Evolutionary conservation across 2,888 invertebrate species (phyloP), one percentile per base, ranked within the genome.

Genomic region (Himalopsyche japonica): DNA sequence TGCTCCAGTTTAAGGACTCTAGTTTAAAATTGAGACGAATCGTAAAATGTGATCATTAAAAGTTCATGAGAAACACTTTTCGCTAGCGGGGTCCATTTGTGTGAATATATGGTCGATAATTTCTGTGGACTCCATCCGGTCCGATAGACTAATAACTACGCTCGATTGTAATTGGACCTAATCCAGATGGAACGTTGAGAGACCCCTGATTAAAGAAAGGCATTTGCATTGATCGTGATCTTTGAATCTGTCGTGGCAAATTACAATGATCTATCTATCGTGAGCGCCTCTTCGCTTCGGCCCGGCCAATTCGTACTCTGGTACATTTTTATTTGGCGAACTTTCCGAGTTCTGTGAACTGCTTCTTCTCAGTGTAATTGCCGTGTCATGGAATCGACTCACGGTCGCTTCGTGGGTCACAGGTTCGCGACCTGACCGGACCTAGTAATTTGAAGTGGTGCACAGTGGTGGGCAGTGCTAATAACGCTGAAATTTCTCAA

Each of bases 321-420:
- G 3, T 79, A 76, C 83, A 84, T 84, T 84, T 84, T 81, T 80
- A 70, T 77, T 76, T 83, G 34, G 43, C 77, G 32, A 64, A 76
- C 76, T 57, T 57, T 57, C 57, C 24, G 57, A 20, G 57, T 8
- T 57, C 57, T 43, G 82, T 37, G 27, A 15, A 76, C 20, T 37
- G 64, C 76, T 70, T 64, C 80, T 78, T 78, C 49, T 64, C 76
- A 48, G 30, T 24, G 85, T 85, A 83, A 85, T 85, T 83, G 85
- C 49, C 30, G 30, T 48, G 80, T 57, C 79, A 79, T 48, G 79
- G 79, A 37, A 18, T 78, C 78, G 47, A 37, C 77, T 78, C 82
- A 48, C 49, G 83, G 83, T 57, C 57, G 79, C 49, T 77, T 27
- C 77, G 49, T 37, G 57, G 83, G 86, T 80, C 82, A 77, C 49